These are phyloP conservation scores for Acromyrmex charruanus DNA, from an alignment of 1,140 invertebrate species.

Conservation along the genomic window DNA sequence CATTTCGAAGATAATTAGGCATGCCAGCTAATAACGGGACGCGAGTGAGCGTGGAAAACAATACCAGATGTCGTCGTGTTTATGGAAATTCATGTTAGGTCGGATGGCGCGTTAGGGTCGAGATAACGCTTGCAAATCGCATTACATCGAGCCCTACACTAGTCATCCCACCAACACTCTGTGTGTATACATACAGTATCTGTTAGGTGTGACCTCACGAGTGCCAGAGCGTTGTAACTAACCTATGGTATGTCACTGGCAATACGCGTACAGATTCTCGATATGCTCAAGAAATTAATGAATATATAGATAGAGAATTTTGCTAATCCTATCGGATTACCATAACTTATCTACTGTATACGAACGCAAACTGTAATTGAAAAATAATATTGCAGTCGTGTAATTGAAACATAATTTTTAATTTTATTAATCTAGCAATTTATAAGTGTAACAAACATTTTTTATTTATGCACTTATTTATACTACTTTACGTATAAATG, in stretches of 20 bases:
- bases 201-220: constrained; percentile 50
- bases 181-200: background rate
- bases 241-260: constrained; percentile 69
- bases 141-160: constrained; percentile 79
- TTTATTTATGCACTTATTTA: background rate
- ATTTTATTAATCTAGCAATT: too few species aligned
- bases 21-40: constrained; percentile 67
- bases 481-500: background rate
- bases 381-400: background rate
- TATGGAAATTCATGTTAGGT: constrained; percentile 80
- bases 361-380: background rate
- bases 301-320: background rate
- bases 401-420: background rate
- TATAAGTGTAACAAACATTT: background rate
- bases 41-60: constrained; percentile 74
- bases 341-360: background rate
- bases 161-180: constrained; percentile 6
- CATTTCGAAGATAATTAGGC: constrained; percentile 72
- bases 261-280: constrained; percentile 59
- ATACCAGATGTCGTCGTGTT: constrained; percentile 77
- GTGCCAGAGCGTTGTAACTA: constrained; percentile 69
- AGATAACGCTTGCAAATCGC: constrained; percentile 85
- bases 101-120: constrained; percentile 73
- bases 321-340: background rate
- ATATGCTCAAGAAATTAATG: constrained; percentile 51